Evolutionary conservation across 2,797 vertebrate species (phyloP).

Genomic region (Carcharodon carcharias): DNA sequence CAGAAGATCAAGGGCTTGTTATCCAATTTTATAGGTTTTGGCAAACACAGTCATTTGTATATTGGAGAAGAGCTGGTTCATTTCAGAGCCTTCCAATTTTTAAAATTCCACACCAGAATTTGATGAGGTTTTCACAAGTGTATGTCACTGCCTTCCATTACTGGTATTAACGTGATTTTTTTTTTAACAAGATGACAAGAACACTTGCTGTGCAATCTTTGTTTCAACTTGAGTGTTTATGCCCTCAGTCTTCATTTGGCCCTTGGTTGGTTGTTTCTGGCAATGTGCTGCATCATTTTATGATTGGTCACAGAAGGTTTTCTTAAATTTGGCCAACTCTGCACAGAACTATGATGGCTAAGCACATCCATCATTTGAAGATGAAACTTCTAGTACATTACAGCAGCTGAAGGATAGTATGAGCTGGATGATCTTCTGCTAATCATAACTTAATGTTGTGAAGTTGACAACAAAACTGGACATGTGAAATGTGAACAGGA

Average conservation of each 20-base stretch:
- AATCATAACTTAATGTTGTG: background rate
- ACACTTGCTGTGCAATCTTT: background rate
- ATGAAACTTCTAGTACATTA: background rate
- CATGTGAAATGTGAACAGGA: background rate
- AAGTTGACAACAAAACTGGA: background rate
- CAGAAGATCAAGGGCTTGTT: background rate
- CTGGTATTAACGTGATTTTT: background rate
- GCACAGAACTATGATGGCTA: background rate
- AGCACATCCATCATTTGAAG: background rate
- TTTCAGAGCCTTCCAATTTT: background rate
- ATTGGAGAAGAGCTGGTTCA: background rate
- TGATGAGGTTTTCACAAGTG: background rate
- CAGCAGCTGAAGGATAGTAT: background rate
- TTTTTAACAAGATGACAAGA: background rate
- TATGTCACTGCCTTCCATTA: background rate
- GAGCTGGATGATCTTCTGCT: background rate
- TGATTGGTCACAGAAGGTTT: background rate
- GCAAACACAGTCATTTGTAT: background rate
- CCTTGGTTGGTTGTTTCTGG: background rate
- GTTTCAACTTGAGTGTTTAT: background rate
- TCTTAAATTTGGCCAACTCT: background rate
- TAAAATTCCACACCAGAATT: background rate
- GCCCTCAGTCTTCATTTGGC: background rate
- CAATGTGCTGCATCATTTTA: background rate
- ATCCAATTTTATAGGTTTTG: background rate